A percentile compares a stretch with the other conserved stretches of the same genome.
phyloP scores from a whole-genome alignment of 1,140 invertebrate species.

The Muscidifurax raptorellus region DNA sequence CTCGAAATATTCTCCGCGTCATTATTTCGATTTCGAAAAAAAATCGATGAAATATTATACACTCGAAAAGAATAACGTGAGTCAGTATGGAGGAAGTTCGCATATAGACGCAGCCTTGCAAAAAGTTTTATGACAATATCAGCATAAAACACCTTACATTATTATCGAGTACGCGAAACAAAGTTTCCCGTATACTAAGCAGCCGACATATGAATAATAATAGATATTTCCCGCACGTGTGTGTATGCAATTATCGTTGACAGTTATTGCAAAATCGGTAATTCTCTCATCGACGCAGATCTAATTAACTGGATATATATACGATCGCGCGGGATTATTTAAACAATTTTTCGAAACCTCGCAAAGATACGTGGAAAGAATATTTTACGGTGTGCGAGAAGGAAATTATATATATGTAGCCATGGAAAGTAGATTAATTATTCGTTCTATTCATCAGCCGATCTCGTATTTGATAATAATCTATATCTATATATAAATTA shows the following conservation, averaged over 20 bases:
- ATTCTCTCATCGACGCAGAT: background rate
- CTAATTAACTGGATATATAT: background rate
- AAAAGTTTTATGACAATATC: constrained; percentile 21
- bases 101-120: background rate
- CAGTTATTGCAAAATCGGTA: constrained; percentile 10
- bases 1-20: no score
- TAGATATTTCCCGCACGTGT: background rate
- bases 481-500: background rate
- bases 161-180: constrained; percentile 11
- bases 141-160: background rate
- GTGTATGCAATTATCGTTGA: constrained; percentile 1
- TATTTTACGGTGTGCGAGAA: background rate
- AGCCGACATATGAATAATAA: constrained; percentile 25
- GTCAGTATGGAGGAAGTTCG: constrained; percentile 5
- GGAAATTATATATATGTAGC: no score
- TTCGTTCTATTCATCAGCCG: background rate
- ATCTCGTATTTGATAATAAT: background rate
- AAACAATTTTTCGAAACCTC: background rate
- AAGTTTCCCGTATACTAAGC: constrained; percentile 15
- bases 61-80: no score
- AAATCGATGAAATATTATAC: no score
- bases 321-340: no score
- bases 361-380: background rate
- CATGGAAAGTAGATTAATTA: background rate
- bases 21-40: no score